Evolutionary conservation across 2,797 vertebrate species (phyloP), one percentile per base, ranked within the genome.

Genomic region (Hylomyscus alleni): DNA sequence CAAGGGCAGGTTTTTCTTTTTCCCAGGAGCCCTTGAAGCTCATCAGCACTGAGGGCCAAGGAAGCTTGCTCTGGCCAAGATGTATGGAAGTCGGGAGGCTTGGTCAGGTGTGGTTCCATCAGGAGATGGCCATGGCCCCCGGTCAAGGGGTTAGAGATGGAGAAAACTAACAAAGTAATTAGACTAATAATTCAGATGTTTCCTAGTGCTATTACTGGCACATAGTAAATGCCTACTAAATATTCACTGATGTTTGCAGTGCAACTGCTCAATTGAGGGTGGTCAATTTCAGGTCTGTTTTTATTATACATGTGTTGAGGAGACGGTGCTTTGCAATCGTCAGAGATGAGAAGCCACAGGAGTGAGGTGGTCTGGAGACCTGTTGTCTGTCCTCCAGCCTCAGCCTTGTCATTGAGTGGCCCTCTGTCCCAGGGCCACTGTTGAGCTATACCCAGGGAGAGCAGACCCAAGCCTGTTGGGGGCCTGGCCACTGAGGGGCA

Each of bases 131-230:
- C 6, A 1, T 50, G 52, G 24, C 62, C 17, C 17, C 47, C 73
- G 82, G 56, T 24, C 34, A 75, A 14, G 62, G 75, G 58, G 14
- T 31, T 89, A 62, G n/a, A 37, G 44, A 34, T 78, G 47, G 52
- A 77, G 69, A 93, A 54, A 77, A 67, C 58, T 37, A 47, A 86
- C 34, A 80, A 89, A 92, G 44, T 29, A 69, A 84, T 58, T 67
- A 31, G 20, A 67, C 6, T 54, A 67, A 13, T 44, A 24, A 44
- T 84, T 67, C 56, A 84, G 78, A 22, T n/a, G 58, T 44, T 81
- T 90, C 19, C 0, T 50, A 1, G 31, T 19, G 0, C 78, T 89
- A 20, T 22, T 67, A 54, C 24, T 76, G 80, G 58, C 62, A 77
- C 12, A 2, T 12, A 47, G 47, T 19, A 85, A 31, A 34, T 34